A percentile compares a stretch with the other conserved stretches of the same genome.
Conservation (phyloP, 2,797 vertebrate genomes). For the Amazona finschi region DNA sequence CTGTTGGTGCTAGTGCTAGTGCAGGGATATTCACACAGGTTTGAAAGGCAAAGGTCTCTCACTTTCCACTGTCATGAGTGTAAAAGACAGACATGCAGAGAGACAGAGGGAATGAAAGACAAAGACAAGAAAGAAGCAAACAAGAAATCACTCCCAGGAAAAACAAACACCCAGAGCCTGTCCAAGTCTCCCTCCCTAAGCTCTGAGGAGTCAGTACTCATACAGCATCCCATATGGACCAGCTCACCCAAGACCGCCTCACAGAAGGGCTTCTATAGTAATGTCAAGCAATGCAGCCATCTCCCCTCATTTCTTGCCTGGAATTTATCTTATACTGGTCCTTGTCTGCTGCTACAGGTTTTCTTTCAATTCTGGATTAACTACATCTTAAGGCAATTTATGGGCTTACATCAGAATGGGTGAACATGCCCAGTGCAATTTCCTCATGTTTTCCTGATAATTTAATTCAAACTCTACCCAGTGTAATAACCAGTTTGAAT, state of each 20-base stretch:
- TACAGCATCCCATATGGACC: background rate
- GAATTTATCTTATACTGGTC: background rate
- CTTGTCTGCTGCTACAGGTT: background rate
- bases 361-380: background rate
- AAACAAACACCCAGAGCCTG: background rate
- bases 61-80: background rate
- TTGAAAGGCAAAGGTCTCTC: background rate
- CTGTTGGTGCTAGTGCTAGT: background rate
- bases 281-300: accelerated
- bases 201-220: background rate
- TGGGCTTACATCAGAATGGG: background rate
- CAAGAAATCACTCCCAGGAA: background rate
- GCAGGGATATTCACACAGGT: background rate
- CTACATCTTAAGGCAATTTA: background rate
- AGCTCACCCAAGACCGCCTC: background rate
- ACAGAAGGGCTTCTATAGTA: background rate
- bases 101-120: background rate
- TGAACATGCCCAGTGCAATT: background rate
- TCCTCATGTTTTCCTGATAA: background rate
- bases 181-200: background rate
- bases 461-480: background rate
- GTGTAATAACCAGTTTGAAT: background rate
- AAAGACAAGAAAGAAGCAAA: background rate
- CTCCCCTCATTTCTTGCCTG: background rate
- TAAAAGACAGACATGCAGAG: background rate